phyloP scores from a whole-genome alignment of 2,797 vertebrate species.

The Cryptoblepharus egeriae region DNA sequence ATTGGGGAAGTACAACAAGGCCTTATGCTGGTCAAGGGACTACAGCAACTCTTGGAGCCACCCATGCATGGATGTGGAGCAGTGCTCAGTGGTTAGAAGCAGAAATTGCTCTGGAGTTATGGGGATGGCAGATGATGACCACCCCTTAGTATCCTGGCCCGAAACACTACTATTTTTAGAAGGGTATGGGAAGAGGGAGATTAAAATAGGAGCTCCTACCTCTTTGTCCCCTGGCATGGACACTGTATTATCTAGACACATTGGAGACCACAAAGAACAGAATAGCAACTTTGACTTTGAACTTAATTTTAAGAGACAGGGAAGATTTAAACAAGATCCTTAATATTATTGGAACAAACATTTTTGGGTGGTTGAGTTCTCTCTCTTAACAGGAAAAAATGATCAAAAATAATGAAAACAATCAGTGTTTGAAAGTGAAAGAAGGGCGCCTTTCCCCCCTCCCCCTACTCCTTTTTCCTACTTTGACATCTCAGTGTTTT shows the following conservation, averaged over 20 bases:
- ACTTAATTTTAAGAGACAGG: not conserved
- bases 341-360: conserved; percentile 53
- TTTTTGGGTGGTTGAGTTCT: conserved; percentile 69
- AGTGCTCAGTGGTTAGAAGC: too few relatives aligned
- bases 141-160: not conserved
- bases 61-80: too few relatives aligned
- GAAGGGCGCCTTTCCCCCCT: conserved; percentile 84
- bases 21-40: not conserved
- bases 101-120: too few relatives aligned
- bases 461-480: conserved; percentile 83
- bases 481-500: conserved; percentile 97
- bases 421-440: conserved; percentile 96
- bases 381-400: conserved; percentile 91
- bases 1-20: not conserved
- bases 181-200: too few relatives aligned
- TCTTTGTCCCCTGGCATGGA: too few relatives aligned
- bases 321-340: conserved; percentile 56
- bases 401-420: conserved; percentile 90
- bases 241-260: conserved; percentile 26
- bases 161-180: too few relatives aligned
- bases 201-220: too few relatives aligned
- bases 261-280: conserved; percentile 47
- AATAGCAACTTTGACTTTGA: conserved; percentile 42
- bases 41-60: not conserved
- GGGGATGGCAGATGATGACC: too few relatives aligned